These are phyloP conservation scores for Potamilus streckersoni DNA, from an alignment of 1,140 invertebrate genomes.

Conservation along the genomic window DNA sequence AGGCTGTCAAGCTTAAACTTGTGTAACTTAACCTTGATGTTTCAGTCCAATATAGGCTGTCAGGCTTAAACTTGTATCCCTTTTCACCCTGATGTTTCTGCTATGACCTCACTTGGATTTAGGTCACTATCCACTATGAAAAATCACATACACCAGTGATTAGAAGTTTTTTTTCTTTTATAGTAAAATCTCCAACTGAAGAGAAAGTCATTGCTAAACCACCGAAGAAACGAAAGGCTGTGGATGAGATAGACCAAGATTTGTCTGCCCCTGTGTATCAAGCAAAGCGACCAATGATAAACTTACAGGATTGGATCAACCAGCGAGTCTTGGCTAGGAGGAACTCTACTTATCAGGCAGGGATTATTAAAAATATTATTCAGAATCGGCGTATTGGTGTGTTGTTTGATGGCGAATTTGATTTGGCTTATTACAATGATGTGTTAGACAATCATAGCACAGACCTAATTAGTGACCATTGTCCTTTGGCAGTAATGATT, in stretches of 20 bases:
- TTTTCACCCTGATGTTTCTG: too few species aligned
- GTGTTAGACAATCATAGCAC: slow-evolving; percentile 79
- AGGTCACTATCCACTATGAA: too few species aligned
- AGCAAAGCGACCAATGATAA: slow-evolving; percentile 70
- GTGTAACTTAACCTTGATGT: too few species aligned
- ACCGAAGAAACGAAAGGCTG: slow-evolving; percentile 64
- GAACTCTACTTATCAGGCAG: slow-evolving; percentile 84
- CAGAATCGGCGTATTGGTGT: slow-evolving; percentile 78
- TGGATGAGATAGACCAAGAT: slow-evolving; percentile 48
- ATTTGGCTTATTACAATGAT: slow-evolving; percentile 73
- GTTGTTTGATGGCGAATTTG: slow-evolving; percentile 78
- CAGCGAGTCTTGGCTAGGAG: slow-evolving; percentile 89
- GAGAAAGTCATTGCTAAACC: slow-evolving; percentile 61
- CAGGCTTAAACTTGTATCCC: too few species aligned
- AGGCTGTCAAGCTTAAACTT: too few species aligned
- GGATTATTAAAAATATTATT: slow-evolving; percentile 76
- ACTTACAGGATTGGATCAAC: slow-evolving; percentile 90
- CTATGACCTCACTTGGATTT: too few species aligned
- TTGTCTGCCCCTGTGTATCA: slow-evolving; percentile 22
- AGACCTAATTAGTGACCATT: slow-evolving; percentile 93
- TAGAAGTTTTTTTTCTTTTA: neutral
- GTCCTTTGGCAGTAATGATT: slow-evolving; percentile 84
- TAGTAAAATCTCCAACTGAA: slow-evolving; percentile 38
- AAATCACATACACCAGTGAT: too few species aligned
- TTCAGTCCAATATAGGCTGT: too few species aligned